Evolutionary conservation across 2,797 vertebrate genomes (phyloP), one percentile per base, ranked within the genome.

Genomic region (Cyclura pinguis): DNA sequence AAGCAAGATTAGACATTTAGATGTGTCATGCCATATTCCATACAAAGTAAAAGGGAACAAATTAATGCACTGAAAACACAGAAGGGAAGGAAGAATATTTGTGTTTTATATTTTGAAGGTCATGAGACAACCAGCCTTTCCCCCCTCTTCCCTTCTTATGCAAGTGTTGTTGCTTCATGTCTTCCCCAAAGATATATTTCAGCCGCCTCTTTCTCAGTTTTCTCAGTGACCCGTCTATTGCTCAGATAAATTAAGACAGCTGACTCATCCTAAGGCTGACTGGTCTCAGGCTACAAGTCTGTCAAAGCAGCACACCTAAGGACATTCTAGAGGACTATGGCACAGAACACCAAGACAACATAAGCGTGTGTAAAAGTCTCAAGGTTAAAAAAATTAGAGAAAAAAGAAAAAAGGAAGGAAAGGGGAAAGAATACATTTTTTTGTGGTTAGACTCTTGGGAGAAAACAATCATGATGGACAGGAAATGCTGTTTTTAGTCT

Each of bases 251-350:
- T 93, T 94, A 82, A 90, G 91, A 74, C 14, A 50, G 76, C 86
- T 96, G 93, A 95, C 88, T 95, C 94, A 95, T n/a, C 83, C 94
- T 87, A 94, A 93, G 57, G 57, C 88, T 0, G 8, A 62, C 80
- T 89, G 72, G 86, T 91, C 82, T 83, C 91, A 38, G n/a, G 72
- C 72, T 91, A 59, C 16, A 13, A 52, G 76, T 87, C 85, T 90
- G 89, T 76, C 83, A 72, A 80, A 85, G 62, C 0, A 90, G 81
- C 90, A 94, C 89, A 91, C 82, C 91, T 89, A 84, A 86, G 83
- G 84, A 74, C 0, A 0, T 92, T 92, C 82, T 88, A 94, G 82
- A 24, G 92, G 90, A 92, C 91, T 93, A 86, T 35, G 88, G 84
- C 29, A 64, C 29, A 50, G 62, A 84, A 64, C 72, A 38, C 14